Conservation (phyloP, 2,888 invertebrate species). For the Apoda limacodes region DNA sequence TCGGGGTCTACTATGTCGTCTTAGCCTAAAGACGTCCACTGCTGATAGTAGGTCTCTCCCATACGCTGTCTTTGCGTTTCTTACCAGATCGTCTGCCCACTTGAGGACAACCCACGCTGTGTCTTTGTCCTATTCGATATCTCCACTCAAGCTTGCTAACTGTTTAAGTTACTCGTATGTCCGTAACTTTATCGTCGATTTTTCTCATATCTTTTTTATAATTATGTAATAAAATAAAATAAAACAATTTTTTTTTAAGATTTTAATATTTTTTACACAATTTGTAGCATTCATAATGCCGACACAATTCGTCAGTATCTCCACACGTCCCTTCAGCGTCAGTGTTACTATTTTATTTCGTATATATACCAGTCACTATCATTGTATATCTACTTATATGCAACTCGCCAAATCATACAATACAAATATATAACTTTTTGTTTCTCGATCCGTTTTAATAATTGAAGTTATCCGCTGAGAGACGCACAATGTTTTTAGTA, state of each 20-base stretch:
- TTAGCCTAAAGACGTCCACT: too few relatives aligned
- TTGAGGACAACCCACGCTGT: too few relatives aligned
- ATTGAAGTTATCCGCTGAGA: constrained; percentile 43
- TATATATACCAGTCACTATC: constrained; percentile 44
- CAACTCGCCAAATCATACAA: constrained; percentile 36
- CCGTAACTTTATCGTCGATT: too few relatives aligned
- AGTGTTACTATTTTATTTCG: constrained; percentile 28
- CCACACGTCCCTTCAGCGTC: constrained; percentile 45
- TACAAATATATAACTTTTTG: background rate
- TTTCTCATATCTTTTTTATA: too few relatives aligned
- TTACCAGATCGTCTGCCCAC: too few relatives aligned
- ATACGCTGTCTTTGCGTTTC: too few relatives aligned
- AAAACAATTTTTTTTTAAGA: constrained; percentile 62
- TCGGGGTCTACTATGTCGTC: too few relatives aligned
- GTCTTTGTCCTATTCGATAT: too few relatives aligned
- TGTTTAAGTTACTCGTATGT: too few relatives aligned
- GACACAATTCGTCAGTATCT: constrained; percentile 48
- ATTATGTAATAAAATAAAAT: too few relatives aligned
- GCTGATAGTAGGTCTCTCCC: too few relatives aligned
- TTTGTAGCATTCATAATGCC: constrained; percentile 72
- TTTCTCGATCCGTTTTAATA: background rate
- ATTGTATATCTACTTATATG: constrained; percentile 34
- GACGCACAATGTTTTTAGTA: constrained; percentile 44
- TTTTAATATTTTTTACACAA: constrained; percentile 73
- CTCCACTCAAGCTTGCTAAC: too few relatives aligned